These are phyloP conservation scores for Zaprionus inermis DNA, from an alignment of 1,140 invertebrate genomes.

Conservation along the genomic window DNA sequence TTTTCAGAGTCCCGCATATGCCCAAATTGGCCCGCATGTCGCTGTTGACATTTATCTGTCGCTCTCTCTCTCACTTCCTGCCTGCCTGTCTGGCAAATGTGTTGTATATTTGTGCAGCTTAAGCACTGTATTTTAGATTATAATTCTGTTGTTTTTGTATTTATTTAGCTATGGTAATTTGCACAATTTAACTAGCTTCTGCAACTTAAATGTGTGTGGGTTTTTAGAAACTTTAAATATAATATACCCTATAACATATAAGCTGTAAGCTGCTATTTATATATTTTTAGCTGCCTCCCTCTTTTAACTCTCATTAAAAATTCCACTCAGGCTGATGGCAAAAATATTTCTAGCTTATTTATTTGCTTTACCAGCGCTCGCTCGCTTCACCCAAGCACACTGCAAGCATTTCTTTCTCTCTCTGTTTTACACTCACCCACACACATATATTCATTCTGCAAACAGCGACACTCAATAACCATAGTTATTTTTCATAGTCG, in stretches of 20 bases:
- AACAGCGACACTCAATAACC: constrained; percentile 14
- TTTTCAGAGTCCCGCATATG: constrained; percentile 18
- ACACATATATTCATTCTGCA: background rate
- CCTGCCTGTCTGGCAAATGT: background rate
- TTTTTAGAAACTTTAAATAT: background rate
- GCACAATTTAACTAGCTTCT: no score
- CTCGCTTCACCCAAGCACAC: no score
- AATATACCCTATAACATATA: background rate
- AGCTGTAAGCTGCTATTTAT: background rate
- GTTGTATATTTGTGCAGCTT: background rate
- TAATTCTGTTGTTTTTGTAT: background rate
- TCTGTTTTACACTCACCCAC: constrained; percentile 6
- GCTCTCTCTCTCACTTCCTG: background rate
- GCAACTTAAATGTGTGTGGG: no score
- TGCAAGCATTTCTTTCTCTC: background rate
- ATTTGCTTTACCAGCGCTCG: background rate
- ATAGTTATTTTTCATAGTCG: constrained; percentile 26
- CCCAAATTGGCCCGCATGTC: background rate
- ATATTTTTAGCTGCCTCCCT: background rate
- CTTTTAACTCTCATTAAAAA: background rate
- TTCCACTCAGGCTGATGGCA: background rate
- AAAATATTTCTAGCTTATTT: constrained; percentile 6
- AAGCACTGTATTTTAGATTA: background rate
- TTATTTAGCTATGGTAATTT: no score
- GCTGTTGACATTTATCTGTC: constrained; percentile 1